Base-by-base conservation (phyloP, 2,888 invertebrate genomes). In the Lasioglossum morio region DNA sequence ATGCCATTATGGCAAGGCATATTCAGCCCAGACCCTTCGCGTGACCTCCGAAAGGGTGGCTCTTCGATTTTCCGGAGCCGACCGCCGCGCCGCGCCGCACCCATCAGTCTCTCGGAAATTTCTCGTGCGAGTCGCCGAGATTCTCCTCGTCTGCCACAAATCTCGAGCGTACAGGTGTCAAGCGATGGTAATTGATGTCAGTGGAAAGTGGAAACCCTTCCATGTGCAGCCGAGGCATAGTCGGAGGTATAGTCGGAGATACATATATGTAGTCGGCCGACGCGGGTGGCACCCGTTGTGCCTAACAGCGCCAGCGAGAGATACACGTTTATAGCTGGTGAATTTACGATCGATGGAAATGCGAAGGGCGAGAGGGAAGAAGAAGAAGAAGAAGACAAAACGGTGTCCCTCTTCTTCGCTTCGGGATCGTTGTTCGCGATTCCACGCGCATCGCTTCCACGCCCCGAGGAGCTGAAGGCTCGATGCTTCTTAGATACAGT, bases 261-360 rank as follows among this genome's bases (percentile, higher is more conserved):
- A 34, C 34, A 34, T n/a, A n/a, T n/a, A n/a, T n/a, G 14, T 76
- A 81, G 75, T 66, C 81, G 48, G 72, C 76, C 88, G 80, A 88
- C 85, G 85, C 85, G 86, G 89, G 88, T 85, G 87, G 87, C 72
- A 76, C 85, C 81, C 81, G 81, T 23, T 27, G n/a, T 27, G 80
- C 86, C 87, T 85, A 89, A 88, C 69, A 86, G 85, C 88, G 23
- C 86, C 69, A 86, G 85, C 88, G 23, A 53, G 88, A 89, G 88
- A 83, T 88, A 79, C 86, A 89, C 89, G 89, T 87, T 89, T 87
- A 89, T 89, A 86, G 86, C 76, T 77, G 81, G 77, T 72, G 86
- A 88, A 88, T 88, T 89, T 89, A 89, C 89, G 88, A 83, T 72
- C 86, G 78, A 89, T 85, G 86, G 81, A 86, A 88, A 86, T 84